Percentiles rank a stretch among this genome's conserved stretches.
phyloP scores from a whole-genome alignment of 2,797 vertebrate genomes.

The Amblyraja radiata region DNA sequence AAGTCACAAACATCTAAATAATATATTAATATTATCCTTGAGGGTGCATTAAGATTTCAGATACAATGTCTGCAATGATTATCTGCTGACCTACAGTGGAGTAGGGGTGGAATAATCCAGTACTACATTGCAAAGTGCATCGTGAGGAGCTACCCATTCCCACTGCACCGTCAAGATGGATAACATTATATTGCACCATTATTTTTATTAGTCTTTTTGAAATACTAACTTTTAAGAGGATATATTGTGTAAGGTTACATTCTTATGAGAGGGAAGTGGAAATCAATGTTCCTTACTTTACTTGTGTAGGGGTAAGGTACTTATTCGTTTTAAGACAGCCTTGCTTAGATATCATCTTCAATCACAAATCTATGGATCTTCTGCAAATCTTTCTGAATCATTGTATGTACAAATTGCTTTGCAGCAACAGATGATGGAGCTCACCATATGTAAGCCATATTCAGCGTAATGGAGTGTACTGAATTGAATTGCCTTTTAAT shows the following conservation, averaged over 20 bases:
- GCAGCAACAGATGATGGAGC: constrained; percentile 4
- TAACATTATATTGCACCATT: background rate
- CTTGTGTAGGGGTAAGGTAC: background rate
- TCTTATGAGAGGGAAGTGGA: background rate
- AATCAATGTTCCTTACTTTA: background rate
- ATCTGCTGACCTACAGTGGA: background rate
- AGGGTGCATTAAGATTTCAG: background rate
- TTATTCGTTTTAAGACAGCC: background rate
- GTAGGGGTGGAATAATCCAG: background rate
- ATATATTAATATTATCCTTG: background rate
- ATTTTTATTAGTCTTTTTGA: background rate
- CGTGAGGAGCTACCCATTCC: background rate
- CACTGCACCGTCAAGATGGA: background rate
- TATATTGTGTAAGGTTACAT: background rate
- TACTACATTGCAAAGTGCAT: background rate
- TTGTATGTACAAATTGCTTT: background rate
- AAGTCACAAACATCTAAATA: background rate
- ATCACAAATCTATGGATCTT: constrained; percentile 21
- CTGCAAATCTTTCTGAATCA: constrained; percentile 12
- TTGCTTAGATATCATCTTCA: background rate
- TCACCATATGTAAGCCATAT: constrained; percentile 33
- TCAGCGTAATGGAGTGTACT: constrained; percentile 35
- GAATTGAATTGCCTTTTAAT: constrained; percentile 35
- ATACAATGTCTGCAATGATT: background rate
- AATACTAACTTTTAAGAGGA: background rate